Conservation (phyloP, 2,113 vertebrate genomes). For the Platichthys stellatus region DNA sequence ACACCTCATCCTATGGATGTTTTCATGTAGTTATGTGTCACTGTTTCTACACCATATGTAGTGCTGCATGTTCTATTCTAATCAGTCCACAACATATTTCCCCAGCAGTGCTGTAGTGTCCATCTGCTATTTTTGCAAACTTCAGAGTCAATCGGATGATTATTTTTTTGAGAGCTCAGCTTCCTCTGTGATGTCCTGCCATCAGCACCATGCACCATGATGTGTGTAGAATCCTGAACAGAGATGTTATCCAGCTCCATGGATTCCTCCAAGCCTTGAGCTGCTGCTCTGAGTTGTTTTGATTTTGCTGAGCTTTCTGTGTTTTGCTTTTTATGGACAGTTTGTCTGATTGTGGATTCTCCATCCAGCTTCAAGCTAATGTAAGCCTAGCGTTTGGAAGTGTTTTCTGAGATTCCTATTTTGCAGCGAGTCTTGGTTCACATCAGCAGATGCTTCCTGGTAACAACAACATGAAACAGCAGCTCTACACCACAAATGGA, state of each 20-base stretch:
- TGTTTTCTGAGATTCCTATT: neutral
- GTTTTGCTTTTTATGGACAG: no score
- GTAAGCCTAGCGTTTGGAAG: neutral
- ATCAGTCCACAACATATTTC: neutral
- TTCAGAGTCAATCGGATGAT: neutral
- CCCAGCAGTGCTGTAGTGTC: neutral
- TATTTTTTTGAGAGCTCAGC: no score
- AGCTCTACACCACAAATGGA: no score
- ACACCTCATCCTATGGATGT: neutral
- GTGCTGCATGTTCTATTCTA: neutral
- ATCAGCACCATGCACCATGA: neutral
- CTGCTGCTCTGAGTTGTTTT: no score
- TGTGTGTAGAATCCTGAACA: no score
- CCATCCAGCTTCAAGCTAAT: neutral
- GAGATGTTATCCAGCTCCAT: no score
- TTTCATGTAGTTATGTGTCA: neutral
- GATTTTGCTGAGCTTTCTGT: no score
- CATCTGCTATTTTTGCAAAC: neutral
- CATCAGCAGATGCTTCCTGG: neutral
- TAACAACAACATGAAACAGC: no score
- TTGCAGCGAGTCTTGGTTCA: neutral
- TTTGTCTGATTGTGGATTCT: neutral
- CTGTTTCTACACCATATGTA: neutral
- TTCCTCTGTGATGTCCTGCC: neutral
- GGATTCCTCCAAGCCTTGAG: no score